Conservation (phyloP, 1,140 invertebrate species). For the Sitophilus oryzae region DNA sequence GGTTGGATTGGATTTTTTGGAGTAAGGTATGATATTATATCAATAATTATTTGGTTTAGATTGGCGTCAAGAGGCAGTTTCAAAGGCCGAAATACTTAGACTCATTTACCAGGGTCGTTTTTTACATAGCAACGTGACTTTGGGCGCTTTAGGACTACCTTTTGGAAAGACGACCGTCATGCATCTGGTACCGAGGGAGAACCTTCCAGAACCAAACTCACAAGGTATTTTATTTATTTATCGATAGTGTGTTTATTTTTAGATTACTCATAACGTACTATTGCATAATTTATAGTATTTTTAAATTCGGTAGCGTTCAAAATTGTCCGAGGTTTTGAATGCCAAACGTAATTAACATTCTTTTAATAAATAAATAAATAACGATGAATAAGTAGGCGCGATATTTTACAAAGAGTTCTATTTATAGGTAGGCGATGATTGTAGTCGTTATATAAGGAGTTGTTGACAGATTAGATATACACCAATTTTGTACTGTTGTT, state of each 20-base stretch:
- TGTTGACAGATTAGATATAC: no score
- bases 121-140: slow-evolving; percentile 97
- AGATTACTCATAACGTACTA: no score
- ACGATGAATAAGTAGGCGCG: no score
- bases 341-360: not conserved
- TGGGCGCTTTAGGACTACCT: slow-evolving; percentile 92
- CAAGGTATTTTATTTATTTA: slow-evolving; percentile 64
- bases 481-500: no score
- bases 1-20: no score
- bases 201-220: slow-evolving; percentile 97
- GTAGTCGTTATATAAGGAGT: no score
- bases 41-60: no score
- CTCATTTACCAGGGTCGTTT: slow-evolving; percentile 99
- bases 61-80: slow-evolving; percentile 92
- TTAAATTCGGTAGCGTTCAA: not conserved
- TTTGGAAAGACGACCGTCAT: slow-evolving; percentile 97
- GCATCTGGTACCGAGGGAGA: slow-evolving; percentile 98
- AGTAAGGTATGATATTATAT: no score
- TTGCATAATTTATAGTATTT: not conserved
- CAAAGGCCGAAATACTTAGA: slow-evolving; percentile 93
- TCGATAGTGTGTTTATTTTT: not conserved
- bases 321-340: not conserved
- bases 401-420: no score
- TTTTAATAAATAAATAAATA: no score
- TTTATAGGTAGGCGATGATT: no score